These are phyloP conservation scores for Pterocles orientalis DNA, from an alignment of 2,113 vertebrate species.

Conservation along the genomic window DNA sequence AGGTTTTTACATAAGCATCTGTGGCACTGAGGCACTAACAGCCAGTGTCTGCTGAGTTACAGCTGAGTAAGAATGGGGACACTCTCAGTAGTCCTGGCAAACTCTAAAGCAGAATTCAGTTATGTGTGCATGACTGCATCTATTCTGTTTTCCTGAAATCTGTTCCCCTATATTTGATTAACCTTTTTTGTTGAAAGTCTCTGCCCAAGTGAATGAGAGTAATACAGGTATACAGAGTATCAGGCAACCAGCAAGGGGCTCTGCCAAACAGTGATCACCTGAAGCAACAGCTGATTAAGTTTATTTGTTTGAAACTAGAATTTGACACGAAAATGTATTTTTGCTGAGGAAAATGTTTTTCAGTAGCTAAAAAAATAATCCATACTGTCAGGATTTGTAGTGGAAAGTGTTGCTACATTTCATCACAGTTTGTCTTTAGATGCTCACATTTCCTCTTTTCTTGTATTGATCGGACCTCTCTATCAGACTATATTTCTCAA, in stretches of 20 bases:
- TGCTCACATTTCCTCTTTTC: not conserved
- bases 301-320: slow-evolving; percentile 1
- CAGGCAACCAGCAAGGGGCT: not conserved
- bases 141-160: not conserved
- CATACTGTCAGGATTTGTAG: not conserved
- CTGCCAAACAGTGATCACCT: not conserved
- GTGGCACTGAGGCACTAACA: not conserved
- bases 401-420: not conserved
- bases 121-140: not conserved
- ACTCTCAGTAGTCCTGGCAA: not conserved
- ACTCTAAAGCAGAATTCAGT: not conserved
- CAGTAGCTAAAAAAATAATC: not conserved
- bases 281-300: not conserved
- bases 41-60: not conserved
- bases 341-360: slow-evolving; percentile 1
- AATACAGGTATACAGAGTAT: not conserved
- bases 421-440: not conserved
- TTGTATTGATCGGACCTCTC: not conserved
- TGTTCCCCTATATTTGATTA: slow-evolving; percentile 21
- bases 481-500: not conserved
- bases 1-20: not conserved
- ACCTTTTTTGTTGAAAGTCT: not conserved
- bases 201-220: not conserved
- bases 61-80: not conserved
- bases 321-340: slow-evolving; percentile 2